Evolutionary conservation across 2,888 invertebrate genomes (phyloP).

Genomic region (Drosophila kambysellisi): DNA sequence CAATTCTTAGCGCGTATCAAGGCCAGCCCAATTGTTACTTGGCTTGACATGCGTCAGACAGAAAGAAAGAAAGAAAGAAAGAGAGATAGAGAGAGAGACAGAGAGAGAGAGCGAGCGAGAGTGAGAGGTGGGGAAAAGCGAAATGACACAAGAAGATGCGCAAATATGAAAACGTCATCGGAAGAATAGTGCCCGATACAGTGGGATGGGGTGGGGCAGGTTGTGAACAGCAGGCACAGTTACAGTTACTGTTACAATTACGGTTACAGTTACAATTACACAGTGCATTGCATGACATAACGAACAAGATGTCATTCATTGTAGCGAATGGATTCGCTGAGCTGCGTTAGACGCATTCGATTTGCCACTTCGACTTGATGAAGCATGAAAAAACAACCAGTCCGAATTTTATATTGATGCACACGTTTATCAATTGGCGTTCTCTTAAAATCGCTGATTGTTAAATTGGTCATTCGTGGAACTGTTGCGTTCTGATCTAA

Average conservation of each 20-base stretch:
- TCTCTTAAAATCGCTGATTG: background rate
- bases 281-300: constrained; percentile 1
- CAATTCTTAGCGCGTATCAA: constrained; percentile 63
- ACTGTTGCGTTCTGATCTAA: background rate
- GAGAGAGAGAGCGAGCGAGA: background rate
- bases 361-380: constrained; percentile 43
- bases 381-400: constrained; percentile 39
- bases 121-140: background rate
- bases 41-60: constrained; percentile 12
- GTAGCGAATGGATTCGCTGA: constrained; percentile 45
- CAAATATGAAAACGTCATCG: constrained; percentile 4
- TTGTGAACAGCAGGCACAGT: background rate
- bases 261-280: background rate
- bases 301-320: constrained; percentile 37
- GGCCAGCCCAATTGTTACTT: constrained; percentile 60
- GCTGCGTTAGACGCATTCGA: constrained; percentile 55
- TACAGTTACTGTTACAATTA: background rate
- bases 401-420: background rate
- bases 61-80: background rate
- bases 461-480: background rate
- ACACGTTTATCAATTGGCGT: background rate
- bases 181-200: background rate
- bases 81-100: background rate
- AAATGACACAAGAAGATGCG: constrained; percentile 1
- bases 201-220: background rate